These are phyloP conservation scores for Noturus placidus DNA, from an alignment of 2,113 vertebrate genomes.

Conservation along the genomic window DNA sequence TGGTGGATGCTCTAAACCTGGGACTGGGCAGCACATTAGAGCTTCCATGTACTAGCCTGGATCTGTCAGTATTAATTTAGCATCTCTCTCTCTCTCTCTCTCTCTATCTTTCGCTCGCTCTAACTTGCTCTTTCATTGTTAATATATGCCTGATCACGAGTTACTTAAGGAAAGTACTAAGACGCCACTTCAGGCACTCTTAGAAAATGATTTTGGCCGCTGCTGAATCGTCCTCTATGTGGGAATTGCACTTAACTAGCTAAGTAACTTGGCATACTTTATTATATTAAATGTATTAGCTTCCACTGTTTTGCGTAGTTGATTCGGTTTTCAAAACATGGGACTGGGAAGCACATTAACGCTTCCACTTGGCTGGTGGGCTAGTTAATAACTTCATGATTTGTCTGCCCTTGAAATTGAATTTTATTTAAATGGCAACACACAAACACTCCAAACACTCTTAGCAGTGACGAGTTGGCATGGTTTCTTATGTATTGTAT, in stretches of 20 bases:
- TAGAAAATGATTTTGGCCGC: not conserved
- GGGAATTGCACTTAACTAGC: not conserved
- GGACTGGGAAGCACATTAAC: not conserved
- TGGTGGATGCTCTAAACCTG: too few relatives aligned
- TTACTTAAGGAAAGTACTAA: constrained; percentile 30
- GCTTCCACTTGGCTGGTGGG: not conserved
- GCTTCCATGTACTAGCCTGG: not conserved
- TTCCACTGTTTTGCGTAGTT: not conserved
- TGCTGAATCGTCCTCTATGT: not conserved
- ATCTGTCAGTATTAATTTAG: not conserved
- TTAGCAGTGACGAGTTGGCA: not conserved
- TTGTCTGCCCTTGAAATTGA: not conserved
- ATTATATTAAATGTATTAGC: not conserved
- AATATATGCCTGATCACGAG: constrained; percentile 25
- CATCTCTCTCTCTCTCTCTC: not conserved
- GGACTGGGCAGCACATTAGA: too few relatives aligned
- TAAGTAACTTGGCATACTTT: not conserved
- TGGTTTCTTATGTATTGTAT: not conserved
- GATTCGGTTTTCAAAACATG: not conserved
- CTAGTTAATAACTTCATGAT: not conserved
- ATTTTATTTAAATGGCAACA: not conserved
- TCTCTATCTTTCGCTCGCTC: not conserved
- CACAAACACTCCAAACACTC: not conserved
- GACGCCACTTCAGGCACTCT: not conserved
- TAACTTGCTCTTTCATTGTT: not conserved